Percentiles rank a stretch among this genome's conserved stretches.
phyloP scores from a whole-genome alignment of 2,797 vertebrate genomes.

The Thamnophis elegans region DNA sequence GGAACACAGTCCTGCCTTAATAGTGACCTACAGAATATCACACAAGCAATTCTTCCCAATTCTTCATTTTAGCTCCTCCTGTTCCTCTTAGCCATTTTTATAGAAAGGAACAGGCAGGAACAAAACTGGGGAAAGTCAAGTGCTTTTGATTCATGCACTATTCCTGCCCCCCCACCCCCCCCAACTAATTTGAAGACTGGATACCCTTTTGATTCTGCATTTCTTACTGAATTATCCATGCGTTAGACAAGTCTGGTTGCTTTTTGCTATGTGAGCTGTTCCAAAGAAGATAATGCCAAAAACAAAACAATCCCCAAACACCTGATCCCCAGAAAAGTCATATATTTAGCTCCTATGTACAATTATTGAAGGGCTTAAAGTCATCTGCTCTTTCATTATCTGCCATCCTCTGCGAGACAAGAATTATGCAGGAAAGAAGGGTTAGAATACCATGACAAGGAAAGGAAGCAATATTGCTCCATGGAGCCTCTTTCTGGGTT shows the following conservation, averaged over 20 bases:
- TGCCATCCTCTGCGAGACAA: neutral
- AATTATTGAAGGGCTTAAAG: neutral
- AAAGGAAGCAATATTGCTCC: neutral
- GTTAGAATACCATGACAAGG: neutral
- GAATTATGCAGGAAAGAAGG: neutral
- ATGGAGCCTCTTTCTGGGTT: neutral
- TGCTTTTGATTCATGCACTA: neutral
- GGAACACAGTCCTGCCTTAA: neutral
- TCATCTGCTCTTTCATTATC: neutral
- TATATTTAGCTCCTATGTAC: neutral
- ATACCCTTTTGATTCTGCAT: neutral
- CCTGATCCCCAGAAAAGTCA: neutral
- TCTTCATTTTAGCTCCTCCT: neutral
- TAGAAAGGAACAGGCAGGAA: neutral
- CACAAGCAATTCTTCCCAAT: neutral
- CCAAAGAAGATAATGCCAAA: neutral
- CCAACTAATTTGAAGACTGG: neutral
- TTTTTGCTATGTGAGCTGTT: neutral
- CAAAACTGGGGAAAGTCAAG: neutral
- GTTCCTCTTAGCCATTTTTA: neutral
- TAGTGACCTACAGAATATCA: neutral
- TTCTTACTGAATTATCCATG: neutral
- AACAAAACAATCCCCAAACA: neutral
- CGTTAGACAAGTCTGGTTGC: neutral
- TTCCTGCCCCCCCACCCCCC: no score